Conservation (phyloP, 2,888 invertebrate species). For the Ischnura elegans region DNA sequence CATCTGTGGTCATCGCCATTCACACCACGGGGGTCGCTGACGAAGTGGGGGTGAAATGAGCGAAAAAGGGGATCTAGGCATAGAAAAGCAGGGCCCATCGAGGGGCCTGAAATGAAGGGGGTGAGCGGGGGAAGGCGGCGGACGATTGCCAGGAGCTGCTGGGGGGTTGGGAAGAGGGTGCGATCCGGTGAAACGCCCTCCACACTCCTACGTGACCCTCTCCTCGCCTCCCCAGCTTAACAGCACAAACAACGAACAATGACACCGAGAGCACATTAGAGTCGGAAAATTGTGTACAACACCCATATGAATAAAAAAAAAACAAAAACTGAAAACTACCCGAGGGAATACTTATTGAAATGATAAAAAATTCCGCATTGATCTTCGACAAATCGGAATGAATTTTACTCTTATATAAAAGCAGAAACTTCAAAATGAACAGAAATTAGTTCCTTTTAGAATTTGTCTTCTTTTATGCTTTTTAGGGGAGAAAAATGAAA, state of each 20-base stretch:
- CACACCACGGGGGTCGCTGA: constrained; percentile 62
- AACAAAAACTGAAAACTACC: constrained; percentile 23
- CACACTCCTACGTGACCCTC: constrained; percentile 70
- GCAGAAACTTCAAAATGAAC: too few species aligned
- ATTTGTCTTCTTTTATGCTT: too few species aligned
- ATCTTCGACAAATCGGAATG: neutral
- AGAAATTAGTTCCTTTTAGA: too few species aligned
- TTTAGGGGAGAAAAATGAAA: too few species aligned
- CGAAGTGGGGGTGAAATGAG: neutral
- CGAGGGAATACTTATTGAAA: constrained; percentile 7
- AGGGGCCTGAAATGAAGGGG: neutral
- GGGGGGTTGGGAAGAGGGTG: constrained; percentile 73
- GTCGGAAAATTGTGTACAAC: neutral
- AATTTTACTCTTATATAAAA: too few species aligned
- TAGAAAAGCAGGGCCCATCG: neutral
- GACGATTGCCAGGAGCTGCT: constrained; percentile 1
- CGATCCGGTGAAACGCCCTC: constrained; percentile 77
- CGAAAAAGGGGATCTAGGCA: neutral
- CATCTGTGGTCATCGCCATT: constrained; percentile 65
- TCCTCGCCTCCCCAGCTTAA: neutral
- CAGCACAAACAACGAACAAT: constrained; percentile 50
- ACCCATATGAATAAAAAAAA: neutral
- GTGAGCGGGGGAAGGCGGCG: neutral
- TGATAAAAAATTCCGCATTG: neutral
- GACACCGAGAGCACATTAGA: constrained; percentile 42